Percentiles rank a stretch among this genome's conserved stretches.
Conservation (phyloP, 2,113 vertebrate genomes). For the Rhodinocichla rosea region DNA sequence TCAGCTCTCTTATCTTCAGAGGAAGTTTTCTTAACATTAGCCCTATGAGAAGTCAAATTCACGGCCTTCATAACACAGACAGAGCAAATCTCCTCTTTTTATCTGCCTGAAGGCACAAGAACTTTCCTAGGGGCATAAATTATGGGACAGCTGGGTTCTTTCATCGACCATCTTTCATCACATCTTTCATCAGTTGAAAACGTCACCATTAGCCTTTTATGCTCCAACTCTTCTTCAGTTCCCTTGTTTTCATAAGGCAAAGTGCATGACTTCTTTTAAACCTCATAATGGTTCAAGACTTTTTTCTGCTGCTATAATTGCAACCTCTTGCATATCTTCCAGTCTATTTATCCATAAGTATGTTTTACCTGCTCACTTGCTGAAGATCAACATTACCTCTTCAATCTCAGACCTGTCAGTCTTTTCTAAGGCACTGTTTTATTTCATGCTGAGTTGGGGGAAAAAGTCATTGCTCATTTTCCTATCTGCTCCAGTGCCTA, state of each 20-base stretch:
- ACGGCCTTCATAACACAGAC: neutral
- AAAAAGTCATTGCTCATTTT: neutral
- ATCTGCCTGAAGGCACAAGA: slow-evolving; percentile 38
- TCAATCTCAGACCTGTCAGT: neutral
- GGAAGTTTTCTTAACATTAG: neutral
- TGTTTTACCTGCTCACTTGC: neutral
- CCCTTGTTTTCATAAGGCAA: neutral
- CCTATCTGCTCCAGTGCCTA: neutral
- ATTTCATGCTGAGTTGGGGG: neutral
- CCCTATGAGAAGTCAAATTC: neutral
- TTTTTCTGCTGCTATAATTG: neutral
- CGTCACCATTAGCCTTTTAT: neutral
- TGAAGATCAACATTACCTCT: neutral
- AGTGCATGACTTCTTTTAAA: neutral
- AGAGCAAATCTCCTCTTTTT: neutral
- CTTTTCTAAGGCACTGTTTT: neutral
- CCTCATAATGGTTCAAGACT: neutral
- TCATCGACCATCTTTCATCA: slow-evolving; percentile 2
- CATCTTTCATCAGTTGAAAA: neutral
- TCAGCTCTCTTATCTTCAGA: neutral
- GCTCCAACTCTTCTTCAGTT: neutral
- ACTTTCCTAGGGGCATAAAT: slow-evolving; percentile 1
- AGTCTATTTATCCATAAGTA: neutral
- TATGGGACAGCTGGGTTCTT: neutral
- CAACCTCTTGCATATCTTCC: neutral